Conservation (phyloP, 1,140 invertebrate genomes). For the Drosophila bifasciata region DNA sequence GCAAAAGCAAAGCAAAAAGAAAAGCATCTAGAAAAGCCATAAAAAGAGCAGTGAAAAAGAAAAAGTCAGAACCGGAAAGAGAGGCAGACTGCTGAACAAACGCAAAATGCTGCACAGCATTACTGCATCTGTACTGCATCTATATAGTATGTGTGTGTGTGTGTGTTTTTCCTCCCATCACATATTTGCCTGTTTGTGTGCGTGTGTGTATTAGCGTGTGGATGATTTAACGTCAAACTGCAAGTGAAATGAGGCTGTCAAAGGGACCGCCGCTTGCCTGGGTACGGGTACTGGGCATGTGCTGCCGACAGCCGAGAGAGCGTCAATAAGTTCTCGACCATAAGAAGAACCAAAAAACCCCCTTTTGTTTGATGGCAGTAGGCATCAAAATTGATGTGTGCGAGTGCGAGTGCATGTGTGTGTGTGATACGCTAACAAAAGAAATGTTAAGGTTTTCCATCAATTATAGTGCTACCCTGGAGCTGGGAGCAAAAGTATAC, state of each 20-base stretch:
- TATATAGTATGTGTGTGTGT: not conserved
- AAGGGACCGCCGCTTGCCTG: slow-evolving; percentile 24
- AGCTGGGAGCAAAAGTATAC: slow-evolving; percentile 7
- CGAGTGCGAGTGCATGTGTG: no score
- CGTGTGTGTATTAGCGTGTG: slow-evolving; percentile 5
- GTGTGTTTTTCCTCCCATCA: not conserved
- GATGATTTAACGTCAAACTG: slow-evolving; percentile 58
- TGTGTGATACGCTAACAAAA: slow-evolving; percentile 1
- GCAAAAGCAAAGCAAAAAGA: slow-evolving; percentile 28
- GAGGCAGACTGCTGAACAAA: slow-evolving; percentile 34
- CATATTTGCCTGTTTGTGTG: not conserved
- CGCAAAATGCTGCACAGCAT: slow-evolving; percentile 17
- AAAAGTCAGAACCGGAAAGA: slow-evolving; percentile 41
- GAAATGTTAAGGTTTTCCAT: slow-evolving; percentile 38
- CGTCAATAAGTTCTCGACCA: slow-evolving; percentile 40
- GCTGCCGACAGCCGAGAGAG: slow-evolving; percentile 9
- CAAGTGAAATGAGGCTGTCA: slow-evolving; percentile 59
- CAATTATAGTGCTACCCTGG: slow-evolving; percentile 35
- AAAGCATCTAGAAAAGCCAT: slow-evolving; percentile 31
- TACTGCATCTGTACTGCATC: not conserved
- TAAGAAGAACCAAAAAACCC: slow-evolving; percentile 1
- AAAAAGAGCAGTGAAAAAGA: slow-evolving; percentile 46
- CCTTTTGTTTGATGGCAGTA: slow-evolving; percentile 24
- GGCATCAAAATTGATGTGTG: slow-evolving; percentile 28
- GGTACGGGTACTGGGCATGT: slow-evolving; percentile 27